These are phyloP conservation scores for Hirundo rustica DNA, from an alignment of 2,797 vertebrate species.

Conservation along the genomic window DNA sequence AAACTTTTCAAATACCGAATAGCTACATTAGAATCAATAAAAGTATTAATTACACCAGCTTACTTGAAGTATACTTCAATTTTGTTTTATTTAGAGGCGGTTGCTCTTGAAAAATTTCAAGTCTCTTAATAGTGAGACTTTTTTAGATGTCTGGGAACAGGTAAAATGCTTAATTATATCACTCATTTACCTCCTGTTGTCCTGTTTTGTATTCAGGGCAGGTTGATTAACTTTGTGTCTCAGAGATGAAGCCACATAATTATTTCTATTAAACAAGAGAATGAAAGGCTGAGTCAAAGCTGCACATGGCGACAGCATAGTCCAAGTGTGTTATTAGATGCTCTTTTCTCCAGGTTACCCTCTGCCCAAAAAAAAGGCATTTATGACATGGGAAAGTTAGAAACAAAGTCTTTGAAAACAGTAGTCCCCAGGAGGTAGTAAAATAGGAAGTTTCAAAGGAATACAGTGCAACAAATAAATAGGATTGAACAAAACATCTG, in stretches of 20 bases:
- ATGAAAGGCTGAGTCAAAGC: conserved; percentile 6
- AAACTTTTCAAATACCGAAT: neutral
- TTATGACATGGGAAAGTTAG: neutral
- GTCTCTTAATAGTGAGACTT: neutral
- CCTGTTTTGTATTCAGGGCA: conserved; percentile 7
- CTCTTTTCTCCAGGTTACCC: neutral
- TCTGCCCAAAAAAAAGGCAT: neutral
- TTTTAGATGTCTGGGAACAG: neutral
- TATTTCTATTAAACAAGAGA: conserved; percentile 8
- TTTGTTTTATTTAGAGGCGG: neutral
- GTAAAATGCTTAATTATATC: neutral
- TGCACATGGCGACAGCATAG: neutral
- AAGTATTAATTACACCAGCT: neutral
- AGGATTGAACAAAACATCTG: neutral
- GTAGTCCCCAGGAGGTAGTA: neutral
- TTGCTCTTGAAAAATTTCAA: neutral
- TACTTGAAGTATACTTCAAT: neutral
- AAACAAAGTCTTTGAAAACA: neutral
- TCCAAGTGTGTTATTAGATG: neutral
- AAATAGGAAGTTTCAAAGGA: neutral
- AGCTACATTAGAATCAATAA: neutral
- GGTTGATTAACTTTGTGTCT: neutral
- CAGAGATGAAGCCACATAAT: neutral
- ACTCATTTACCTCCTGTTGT: neutral
- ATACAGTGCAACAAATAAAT: neutral